Evolutionary conservation across 2,888 invertebrate species (phyloP).

Genomic region (Lasioglossum vierecki): DNA sequence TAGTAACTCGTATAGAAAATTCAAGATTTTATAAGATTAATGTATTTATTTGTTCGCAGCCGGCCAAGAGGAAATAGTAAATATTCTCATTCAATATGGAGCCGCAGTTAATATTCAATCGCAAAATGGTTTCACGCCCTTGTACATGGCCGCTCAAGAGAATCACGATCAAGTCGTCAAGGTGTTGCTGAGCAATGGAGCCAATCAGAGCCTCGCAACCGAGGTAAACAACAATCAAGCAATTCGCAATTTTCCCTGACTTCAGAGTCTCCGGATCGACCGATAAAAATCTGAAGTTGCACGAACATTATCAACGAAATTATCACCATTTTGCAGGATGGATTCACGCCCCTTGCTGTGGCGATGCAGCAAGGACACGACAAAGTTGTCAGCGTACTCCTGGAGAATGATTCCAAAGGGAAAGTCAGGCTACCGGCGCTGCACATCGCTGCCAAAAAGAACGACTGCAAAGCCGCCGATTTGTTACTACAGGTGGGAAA

Average conservation of each 20-base stretch:
- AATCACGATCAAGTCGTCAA: conserved; percentile 97
- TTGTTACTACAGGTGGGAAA: conserved; percentile 90
- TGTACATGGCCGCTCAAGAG: conserved; percentile 99
- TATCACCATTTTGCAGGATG: conserved; percentile 87
- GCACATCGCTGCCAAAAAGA: conserved; percentile 99
- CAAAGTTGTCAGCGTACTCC: conserved; percentile 96
- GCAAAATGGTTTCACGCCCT: conserved; percentile 98
- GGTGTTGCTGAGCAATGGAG: conserved; percentile 95
- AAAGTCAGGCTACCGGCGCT: conserved; percentile 98
- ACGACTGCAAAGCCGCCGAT: conserved; percentile 98
- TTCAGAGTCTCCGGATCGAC: neutral
- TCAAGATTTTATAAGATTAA: too few species aligned
- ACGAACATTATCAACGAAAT: neutral
- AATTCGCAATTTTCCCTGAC: neutral
- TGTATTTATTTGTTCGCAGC: conserved; percentile 84
- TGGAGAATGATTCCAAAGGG: conserved; percentile 98
- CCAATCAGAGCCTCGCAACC: conserved; percentile 98
- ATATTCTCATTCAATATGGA: conserved; percentile 94
- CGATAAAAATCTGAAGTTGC: neutral
- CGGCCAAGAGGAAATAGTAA: conserved; percentile 97
- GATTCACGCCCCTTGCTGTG: conserved; percentile 98
- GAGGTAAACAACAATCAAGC: conserved; percentile 87
- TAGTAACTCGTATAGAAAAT: neutral
- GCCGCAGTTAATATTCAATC: conserved; percentile 99
- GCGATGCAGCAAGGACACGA: conserved; percentile 99